Base-by-base conservation (phyloP, 1,140 invertebrate genomes). In the Paraescarpia echinospica region DNA sequence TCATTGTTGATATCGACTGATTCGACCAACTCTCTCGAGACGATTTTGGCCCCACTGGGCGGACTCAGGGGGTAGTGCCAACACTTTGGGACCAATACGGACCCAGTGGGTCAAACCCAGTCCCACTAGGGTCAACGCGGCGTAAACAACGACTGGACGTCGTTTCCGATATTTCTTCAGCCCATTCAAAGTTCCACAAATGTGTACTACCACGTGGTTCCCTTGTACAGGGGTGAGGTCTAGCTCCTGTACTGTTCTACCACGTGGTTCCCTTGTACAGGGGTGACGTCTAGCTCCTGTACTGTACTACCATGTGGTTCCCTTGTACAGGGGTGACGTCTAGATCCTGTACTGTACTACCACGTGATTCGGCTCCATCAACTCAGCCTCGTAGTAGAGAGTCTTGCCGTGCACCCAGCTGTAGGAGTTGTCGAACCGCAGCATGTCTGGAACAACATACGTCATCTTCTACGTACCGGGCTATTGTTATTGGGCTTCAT, bases 401-500 rank as follows among this genome's bases (percentile, higher is more conserved):
- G 35, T 41, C 89, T 92, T 92, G 27, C 34, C 34, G 89, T 90
- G 34, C 0, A 92, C n/a, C 92, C 92, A 92, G 22, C 89, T 90
- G 92, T 92, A 92, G 4, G 77, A 41, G 92, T 92, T 92, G 92
- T 92, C 92, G 41, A 92, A 92, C 18, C 89, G 34, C 77, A 92
- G 27, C 33, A 91, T 89, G 88, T 92, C 92, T 92, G 89, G 22
- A 92, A 92, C 59, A 1, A 77, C 59, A 41, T 12, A 41, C 41
- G 12, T 41, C 41, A 12, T 41, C n/a, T n/a, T n/a, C n/a, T n/a
- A n/a, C n/a, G n/a, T n/a, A n/a, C n/a, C n/a, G n/a, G n/a, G n/a
- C n/a, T n/a, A n/a, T n/a, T n/a, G n/a, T n/a, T n/a, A n/a, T n/a
- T n/a, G n/a, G n/a, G n/a, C n/a, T n/a, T n/a, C n/a, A n/a, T n/a